Evolutionary conservation across 1,140 invertebrate species (phyloP), one percentile per base, ranked within the genome.

Genomic region (Bradysia coprophila): DNA sequence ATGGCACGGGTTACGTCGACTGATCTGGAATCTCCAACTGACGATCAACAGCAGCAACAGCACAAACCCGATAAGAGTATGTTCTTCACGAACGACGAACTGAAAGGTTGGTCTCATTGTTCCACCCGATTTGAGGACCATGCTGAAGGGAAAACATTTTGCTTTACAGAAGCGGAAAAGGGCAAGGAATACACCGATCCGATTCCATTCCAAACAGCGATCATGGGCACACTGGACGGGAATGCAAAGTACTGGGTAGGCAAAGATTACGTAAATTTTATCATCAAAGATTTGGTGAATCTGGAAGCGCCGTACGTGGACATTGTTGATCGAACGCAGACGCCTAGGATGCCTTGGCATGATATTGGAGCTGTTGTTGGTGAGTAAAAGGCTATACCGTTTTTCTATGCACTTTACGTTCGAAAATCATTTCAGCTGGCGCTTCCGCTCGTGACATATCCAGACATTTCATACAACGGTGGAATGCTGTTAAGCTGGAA

Each of bases 261-360:
- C 23, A 96, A 98, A 63, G 94, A 98, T 61, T 98, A 98, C 56
- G 80, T 79, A 4, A 98, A 98, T 65, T 97, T 96, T 59, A 95
- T 98, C 49, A 80, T 91, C n/a, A 95, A 96, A 63, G 94, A 98
- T 64, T 95, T 96, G 62, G 76, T 77, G 44, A 81, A 91, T 63
- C 68, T 94, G 21, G 82, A 97, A 51, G 71, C 76, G 44, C 94
- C 93, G 1, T 95, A 81, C 69, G 73, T 76, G 54, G 83, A 79
- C 81, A 45, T 87, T 37, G 81, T 95, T 19, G 85, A 95, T 56
- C 69, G 92, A 31, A 75, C 72, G 24, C 78, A 73, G 2, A 92
- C 83, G 8, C 91, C 93, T 0, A 68, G 94, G 50, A 97, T 97
- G 92, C 94, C 94, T 3, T 98, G 94, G 94, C 93, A 98, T 56